phyloP scores from a whole-genome alignment of 2,797 vertebrate genomes.

The Synaphobranchus kaupii region DNA sequence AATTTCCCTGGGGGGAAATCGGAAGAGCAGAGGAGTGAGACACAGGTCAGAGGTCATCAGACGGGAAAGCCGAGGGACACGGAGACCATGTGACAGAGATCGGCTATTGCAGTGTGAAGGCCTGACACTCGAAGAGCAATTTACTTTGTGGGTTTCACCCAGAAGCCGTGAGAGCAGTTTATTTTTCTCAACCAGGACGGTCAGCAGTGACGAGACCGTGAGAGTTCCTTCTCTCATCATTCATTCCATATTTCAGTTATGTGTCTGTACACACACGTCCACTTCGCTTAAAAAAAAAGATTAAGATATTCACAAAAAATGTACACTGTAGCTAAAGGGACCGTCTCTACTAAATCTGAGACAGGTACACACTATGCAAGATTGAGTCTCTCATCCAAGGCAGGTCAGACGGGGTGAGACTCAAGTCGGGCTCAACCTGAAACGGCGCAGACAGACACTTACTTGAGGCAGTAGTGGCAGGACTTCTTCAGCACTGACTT shows the following conservation, averaged over 20 bases:
- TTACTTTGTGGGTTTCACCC: background rate
- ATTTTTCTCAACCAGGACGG: background rate
- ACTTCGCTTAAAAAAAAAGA: background rate
- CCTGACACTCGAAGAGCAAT: background rate
- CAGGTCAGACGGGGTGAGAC: background rate
- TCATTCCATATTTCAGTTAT: background rate
- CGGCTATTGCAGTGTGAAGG: background rate
- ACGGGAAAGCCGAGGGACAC: background rate
- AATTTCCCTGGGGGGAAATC: slow-evolving; percentile 75
- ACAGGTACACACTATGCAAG: background rate
- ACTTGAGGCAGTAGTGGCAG: slow-evolving; percentile 92
- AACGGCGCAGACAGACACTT: slow-evolving; percentile 46
- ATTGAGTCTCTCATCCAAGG: background rate
- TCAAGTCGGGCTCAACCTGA: background rate
- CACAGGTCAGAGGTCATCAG: background rate
- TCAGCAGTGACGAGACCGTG: too few relatives aligned
- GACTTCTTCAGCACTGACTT: slow-evolving; percentile 74
- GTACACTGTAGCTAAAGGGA: background rate
- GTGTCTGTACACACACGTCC: background rate
- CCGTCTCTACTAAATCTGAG: background rate
- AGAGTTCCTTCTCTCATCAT: background rate
- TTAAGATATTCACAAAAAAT: background rate
- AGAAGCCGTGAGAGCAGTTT: background rate
- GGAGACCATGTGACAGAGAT: background rate
- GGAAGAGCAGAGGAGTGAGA: background rate